Conservation (phyloP, 2,888 invertebrate genomes). For the Dioctria rufipes region DNA sequence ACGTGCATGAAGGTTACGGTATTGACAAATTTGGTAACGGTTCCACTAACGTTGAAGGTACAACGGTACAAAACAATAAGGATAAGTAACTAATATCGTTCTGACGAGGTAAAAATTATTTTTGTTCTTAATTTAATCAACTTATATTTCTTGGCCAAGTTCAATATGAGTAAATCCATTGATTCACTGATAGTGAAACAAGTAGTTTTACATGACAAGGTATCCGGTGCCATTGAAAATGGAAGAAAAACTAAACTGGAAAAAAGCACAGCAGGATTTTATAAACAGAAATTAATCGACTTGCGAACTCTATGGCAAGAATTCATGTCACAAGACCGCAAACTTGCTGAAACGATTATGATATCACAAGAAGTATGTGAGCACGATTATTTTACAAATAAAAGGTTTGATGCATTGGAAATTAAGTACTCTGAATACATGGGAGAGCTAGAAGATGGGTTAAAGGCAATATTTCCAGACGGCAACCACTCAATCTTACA, state of each 20-base stretch:
- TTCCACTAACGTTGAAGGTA: no score
- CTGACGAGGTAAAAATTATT: no score
- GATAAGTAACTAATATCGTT: no score
- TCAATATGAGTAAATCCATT: no score
- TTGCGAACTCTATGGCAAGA: background rate
- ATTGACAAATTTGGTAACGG: no score
- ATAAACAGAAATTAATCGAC: background rate
- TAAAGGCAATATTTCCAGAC: background rate
- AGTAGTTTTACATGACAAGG: no score
- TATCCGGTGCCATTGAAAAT: background rate
- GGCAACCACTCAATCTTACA: background rate
- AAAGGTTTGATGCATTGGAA: background rate
- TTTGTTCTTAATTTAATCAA: no score
- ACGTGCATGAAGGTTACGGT: no score
- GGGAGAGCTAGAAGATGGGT: background rate
- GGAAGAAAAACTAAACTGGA: background rate
- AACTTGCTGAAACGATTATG: background rate
- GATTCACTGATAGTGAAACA: no score
- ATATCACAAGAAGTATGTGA: background rate
- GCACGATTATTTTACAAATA: conserved; percentile 1
- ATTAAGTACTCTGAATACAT: background rate
- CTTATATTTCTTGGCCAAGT: no score
- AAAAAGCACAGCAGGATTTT: background rate
- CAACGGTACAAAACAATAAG: no score
- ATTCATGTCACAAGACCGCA: background rate